Base-by-base conservation (phyloP, 2,113 vertebrate species). In the Astur gentilis region DNA sequence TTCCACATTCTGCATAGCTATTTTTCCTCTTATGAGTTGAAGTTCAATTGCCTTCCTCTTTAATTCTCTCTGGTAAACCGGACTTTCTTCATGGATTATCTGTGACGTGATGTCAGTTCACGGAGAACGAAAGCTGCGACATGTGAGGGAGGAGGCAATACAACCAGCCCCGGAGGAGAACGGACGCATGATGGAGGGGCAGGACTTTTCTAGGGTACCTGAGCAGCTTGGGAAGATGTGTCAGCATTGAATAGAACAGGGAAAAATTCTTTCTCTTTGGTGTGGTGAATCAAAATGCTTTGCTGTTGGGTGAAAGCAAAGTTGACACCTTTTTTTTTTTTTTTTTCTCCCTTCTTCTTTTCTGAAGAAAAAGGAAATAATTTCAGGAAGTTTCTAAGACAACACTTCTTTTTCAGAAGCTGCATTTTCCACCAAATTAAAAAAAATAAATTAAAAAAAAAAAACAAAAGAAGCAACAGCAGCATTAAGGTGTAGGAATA, bases 61-160 rank as follows among this genome's bases (percentile, higher is more conserved):
- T 26, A 20, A 29, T 60, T 71, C 7, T 14, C 25, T 70, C 57
- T 44, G 7, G 4, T 34, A 67, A 85, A 75, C 4, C 20, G 52
- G 10, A 42, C 0, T 58, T 70, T 65, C 17, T 49, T 65, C 10
- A 25, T 34, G 22, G 40, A 29, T 62, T 67, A 50, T 16, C 21
- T 57, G 23, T 75, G 34, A 10, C 13, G 34, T 26, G 17, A 11
- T 55, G 16, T 9, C 2, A 2, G 27, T 70, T 73, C 21, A 78
- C 4, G 36, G 7, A 78, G 23, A 81, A 72, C 7, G 10, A 85
- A 86, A 6, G 20, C 14, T 91, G 23, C 16, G 23, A 25, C 2
- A 0, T 16, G 5, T 52, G 23, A 65, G 6, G 26, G 13, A 86
- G 20, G 14, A 31, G 70, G 13, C 2, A 77, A 22, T 4, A 0